Evolutionary conservation across 2,797 vertebrate species (phyloP).

Genomic region (Artibeus lituratus): DNA sequence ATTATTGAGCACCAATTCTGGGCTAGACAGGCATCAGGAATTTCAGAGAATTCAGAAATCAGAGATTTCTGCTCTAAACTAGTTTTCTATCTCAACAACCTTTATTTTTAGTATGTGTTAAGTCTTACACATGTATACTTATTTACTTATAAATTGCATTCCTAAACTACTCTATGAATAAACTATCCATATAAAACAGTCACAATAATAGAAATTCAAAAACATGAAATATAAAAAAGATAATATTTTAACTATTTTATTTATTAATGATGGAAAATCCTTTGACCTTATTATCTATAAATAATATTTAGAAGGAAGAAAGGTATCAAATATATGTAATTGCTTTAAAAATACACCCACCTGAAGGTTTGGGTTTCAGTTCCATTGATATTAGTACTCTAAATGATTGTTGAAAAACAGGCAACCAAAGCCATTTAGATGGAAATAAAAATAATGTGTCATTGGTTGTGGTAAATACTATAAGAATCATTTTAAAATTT

Average conservation of each 20-base stretch:
- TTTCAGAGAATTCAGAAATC: too few relatives aligned
- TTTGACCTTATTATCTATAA: background rate
- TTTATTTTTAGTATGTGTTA: background rate
- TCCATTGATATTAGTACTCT: background rate
- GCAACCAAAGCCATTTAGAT: background rate
- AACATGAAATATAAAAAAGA: background rate
- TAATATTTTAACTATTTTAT: constrained; percentile 15
- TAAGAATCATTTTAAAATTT: background rate
- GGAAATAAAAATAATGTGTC: background rate
- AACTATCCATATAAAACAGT: background rate
- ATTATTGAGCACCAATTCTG: background rate
- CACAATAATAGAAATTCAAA: background rate
- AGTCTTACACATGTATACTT: background rate
- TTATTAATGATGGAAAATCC: background rate
- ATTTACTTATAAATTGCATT: background rate
- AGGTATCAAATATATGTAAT: background rate
- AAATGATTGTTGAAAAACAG: background rate
- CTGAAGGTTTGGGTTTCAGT: background rate
- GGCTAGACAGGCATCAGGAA: background rate
- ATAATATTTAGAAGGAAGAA: background rate
- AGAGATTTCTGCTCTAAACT: background rate
- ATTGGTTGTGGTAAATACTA: background rate
- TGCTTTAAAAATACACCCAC: background rate
- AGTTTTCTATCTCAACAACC: background rate
- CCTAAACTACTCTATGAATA: background rate